Base-by-base conservation (phyloP, 2,113 vertebrate genomes). In the Ameiurus melas region DNA sequence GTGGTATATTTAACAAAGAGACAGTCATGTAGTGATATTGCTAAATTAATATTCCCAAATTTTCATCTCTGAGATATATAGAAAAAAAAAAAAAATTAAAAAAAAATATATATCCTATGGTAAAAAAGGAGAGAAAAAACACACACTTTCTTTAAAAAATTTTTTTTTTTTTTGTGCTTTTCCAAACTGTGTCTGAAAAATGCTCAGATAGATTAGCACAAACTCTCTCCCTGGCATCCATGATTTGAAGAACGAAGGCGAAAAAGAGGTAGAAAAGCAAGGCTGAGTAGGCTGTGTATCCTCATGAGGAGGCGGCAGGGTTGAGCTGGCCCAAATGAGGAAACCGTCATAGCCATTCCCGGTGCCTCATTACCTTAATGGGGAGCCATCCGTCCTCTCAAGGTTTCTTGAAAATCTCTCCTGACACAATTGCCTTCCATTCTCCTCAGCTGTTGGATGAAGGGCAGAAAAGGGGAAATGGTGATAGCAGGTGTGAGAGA, bases 291-390 rank as follows among this genome's bases (percentile, higher is more conserved):
- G 94, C 94, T 94, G 93, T 88, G 91, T 90, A 94, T 95, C 92
- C 94, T 95, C 94, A 85, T 90, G 93, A 95, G 93, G 89, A 94
- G 91, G 89, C 86, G 73, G 87, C 79, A 68, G 80, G 91, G 89
- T 93, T 93, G 94, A 95, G 94, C 94, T 93, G 94, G 92, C 89
- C 90, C 94, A 95, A 96, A 95, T 95, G 93, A 95, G 94, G 92
- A 91, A 93, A 93, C 92, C 92, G 94, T 88, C 89, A 91, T 82
- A 89, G 91, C 94, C 95, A 94, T 95, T 94, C 93, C 94, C 90
- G 92, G 93, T 93, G 94, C 92, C 95, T 96, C 95, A 96, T 96
- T 96, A 95, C 93, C 93, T 93, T 95, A 96, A 96, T 96, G 94
- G 94, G 94, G 94, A 95, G 93, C 94, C 91, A 95, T 94, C 93